Evolutionary conservation across 2,797 vertebrate genomes (phyloP).

Genomic region (Pangasius sanitwongsei): DNA sequence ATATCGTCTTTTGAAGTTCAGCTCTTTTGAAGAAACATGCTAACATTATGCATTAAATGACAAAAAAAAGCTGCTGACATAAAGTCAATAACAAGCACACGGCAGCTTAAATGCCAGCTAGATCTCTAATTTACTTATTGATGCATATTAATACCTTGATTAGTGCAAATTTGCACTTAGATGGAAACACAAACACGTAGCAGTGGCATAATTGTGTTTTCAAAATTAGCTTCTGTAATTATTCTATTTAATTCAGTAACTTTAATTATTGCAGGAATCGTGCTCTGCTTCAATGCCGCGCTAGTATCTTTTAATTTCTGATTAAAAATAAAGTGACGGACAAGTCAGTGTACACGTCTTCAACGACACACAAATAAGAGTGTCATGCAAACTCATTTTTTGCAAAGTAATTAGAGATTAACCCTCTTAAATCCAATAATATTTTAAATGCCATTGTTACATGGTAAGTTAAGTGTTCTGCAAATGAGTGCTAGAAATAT

Average conservation of each 20-base stretch:
- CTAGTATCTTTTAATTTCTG: constrained; percentile 36
- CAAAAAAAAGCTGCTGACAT: constrained; percentile 10
- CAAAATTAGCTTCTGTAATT: constrained; percentile 60
- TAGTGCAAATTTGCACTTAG: constrained; percentile 60
- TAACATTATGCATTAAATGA: constrained; percentile 15
- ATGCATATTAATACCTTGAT: constrained; percentile 60
- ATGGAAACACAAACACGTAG: constrained; percentile 54
- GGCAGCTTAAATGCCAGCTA: constrained; percentile 33
- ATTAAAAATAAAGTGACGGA: constrained; percentile 15
- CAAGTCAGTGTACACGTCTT: constrained; percentile 14
- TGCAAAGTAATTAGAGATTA: neutral
- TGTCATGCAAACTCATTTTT: neutral
- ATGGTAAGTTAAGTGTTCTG: neutral
- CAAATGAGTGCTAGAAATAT: neutral
- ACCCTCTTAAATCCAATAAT: neutral
- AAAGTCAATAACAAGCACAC: constrained; percentile 42
- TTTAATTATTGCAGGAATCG: constrained; percentile 55
- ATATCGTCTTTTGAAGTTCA: neutral
- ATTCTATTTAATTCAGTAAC: constrained; percentile 59
- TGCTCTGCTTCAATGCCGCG: constrained; percentile 27
- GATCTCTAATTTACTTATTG: constrained; percentile 57
- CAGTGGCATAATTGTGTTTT: constrained; percentile 62
- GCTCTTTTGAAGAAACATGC: neutral
- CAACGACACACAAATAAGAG: neutral
- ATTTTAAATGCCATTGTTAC: neutral